Base-by-base conservation (phyloP, 1,140 invertebrate species). In the Diabrotica virgifera region DNA sequence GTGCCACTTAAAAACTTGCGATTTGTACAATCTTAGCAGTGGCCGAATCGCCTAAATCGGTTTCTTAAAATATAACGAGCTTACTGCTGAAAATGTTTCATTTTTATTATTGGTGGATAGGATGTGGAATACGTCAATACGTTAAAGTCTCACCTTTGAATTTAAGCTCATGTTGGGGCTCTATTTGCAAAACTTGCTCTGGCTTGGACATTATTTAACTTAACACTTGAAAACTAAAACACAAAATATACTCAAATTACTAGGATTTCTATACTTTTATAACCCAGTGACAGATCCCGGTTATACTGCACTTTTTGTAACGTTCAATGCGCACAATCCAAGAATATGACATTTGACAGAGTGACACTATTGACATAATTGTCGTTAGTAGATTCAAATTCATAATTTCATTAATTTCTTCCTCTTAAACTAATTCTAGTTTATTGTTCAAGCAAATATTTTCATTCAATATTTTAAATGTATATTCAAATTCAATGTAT, bases 141-240 rank as follows among this genome's bases (percentile, higher is more conserved):
- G 11, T 14, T 52, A 36, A 12, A 51, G 35, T 62, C 84, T 82
- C 82, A 90, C 89, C 88, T 84, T 83, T 83, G 80, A 90, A 90
- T 81, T 86, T 87, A 58, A 90, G 82, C 78, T 90, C 89, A 77
- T 84, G 84, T 79, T 85, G 84, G 65, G 88, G 88, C 70, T 89
- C 86, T 83, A 90, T 89, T 75, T 83, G 82, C 77, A 90, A 84
- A 73, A 89, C 82, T 77, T 89, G 88, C 80, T 89, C 84, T 51
- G 71, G 76, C 63, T 77, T 77, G 54, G 72, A 71, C 76, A 77
- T 77, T 70, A 38, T 75, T 66, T 67, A 69, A 67, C 66, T 63
- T 68, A 73, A 67, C 64, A 73, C 71, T 68, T 14, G 53, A 69
- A 70, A 66, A 72, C 56, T 66, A 72, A 71, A 72, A 66, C 58